Base-by-base conservation (phyloP, 2,888 invertebrate species). In the Acrocera orbiculus region DNA sequence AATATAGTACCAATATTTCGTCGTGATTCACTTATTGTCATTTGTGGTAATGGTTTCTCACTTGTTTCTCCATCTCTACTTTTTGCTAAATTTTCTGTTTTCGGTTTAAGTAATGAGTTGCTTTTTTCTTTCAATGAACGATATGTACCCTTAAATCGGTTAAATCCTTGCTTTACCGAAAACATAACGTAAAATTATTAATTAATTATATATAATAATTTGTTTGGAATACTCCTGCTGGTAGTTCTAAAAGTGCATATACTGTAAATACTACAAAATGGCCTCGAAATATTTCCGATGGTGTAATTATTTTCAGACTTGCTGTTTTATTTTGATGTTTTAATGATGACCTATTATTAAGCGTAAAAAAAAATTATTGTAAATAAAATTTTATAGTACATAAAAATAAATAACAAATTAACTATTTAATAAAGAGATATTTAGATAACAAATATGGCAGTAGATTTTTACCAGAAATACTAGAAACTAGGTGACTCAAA, bases 191-290 rank as follows among this genome's bases (percentile, higher is more conserved):
- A 22, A 8, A 4, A 22, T 22, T 10, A 6, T 4, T 10, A 22
- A 22, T 6, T 8, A 4, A 5, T 10, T 10, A 22, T 10, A 8
- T 10, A 22, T 10, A 22, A 22, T 6, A 22, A 22, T 22, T 19
- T 11, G 13, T 30, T 30, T 3, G 14, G 34, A 39, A 46, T 44
- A 60, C 58, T 30, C 58, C 50, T 35, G 56, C 51, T 28, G 59
- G 59, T 19, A 59, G 37, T 41, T 61, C 61, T 38, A 59, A 42
- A 15, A 59, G 47, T 10, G 61, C 61, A 39, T 56, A 61, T 2
- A 59, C 60, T 26, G 61, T 61, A 30, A 59, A 58, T 16, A 61
- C 61, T 34, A 59, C 52, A 49, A 59, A 59, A 39, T 61, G 60
- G 5, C 59, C 59, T 34, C 54, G 47, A 39, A 61, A 58, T 8